phyloP scores from a whole-genome alignment of 2,888 invertebrate species.

The Trypoxylon attenuatum region DNA sequence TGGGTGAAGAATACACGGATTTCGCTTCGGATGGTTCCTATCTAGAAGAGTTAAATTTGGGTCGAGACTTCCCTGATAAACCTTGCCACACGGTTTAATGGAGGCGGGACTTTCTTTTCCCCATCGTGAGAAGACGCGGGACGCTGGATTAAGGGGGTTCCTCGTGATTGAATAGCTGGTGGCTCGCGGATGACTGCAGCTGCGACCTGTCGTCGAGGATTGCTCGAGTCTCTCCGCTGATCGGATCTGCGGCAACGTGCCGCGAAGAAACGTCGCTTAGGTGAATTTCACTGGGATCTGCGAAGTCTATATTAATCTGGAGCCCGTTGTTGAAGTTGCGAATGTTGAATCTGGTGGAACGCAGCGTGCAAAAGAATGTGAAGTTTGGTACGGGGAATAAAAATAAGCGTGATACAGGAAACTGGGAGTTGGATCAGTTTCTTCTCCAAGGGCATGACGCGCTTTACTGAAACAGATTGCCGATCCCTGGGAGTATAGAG shows the following conservation, averaged over 20 bases:
- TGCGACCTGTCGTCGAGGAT: background rate
- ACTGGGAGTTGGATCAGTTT: slow-evolving; percentile 24
- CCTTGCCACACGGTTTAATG: background rate
- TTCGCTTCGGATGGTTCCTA: background rate
- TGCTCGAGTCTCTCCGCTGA: background rate
- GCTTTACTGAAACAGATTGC: background rate
- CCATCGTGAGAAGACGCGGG: background rate
- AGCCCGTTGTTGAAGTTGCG: slow-evolving; percentile 39
- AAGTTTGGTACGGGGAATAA: slow-evolving; percentile 37
- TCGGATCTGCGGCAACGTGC: background rate
- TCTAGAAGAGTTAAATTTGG: slow-evolving; percentile 19
- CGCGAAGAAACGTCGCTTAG: slow-evolving; percentile 4
- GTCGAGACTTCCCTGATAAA: background rate
- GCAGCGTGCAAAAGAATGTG: slow-evolving; percentile 40
- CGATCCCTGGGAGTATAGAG: slow-evolving; percentile 6
- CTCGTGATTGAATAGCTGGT: too few species aligned
- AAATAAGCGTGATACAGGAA: slow-evolving; percentile 45
- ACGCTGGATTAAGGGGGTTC: background rate
- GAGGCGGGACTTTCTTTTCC: background rate
- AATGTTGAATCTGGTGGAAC: slow-evolving; percentile 26
- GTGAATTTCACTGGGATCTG: slow-evolving; percentile 27
- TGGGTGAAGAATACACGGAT: too few species aligned
- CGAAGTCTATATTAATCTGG: slow-evolving; percentile 46
- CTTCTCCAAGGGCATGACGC: background rate
- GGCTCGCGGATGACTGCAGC: slow-evolving; percentile 3